Base-by-base conservation (phyloP, 1,140 invertebrate genomes). In the Helicorthomorpha holstii region DNA sequence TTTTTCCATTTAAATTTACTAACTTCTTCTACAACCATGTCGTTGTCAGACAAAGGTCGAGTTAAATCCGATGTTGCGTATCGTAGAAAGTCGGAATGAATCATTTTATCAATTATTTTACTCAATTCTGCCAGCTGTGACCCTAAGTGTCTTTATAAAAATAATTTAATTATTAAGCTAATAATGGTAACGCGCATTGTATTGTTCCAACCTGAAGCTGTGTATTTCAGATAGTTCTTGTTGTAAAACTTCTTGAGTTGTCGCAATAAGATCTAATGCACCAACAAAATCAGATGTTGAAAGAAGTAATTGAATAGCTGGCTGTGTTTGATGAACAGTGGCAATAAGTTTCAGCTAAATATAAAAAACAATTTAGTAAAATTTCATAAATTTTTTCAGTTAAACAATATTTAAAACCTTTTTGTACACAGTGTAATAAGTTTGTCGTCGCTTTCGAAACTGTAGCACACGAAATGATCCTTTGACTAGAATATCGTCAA, bases 211-310 rank as follows among this genome's bases (percentile, higher is more conserved):
- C 44, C 44, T 75, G 65, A 97, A 93, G 66, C 91, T 89, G 61
- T 89, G 85, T 45, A 96, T 78, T 25, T 90, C 91, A 52, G 82
- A 80, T 45, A 98, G 70, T 66, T 95, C 89, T 58, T 85, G 81
- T 2, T 77, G 73, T 14, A 98, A 71, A 54, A 98, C 85, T 69
- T 96, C 92, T 72, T 97, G 91, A 1, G 94, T 95, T 1, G 90
- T 93, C 51, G 85, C 79, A 57, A 99, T 98, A 44, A 98, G 76
- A 72, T 98, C 95, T 41, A 98, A 71, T 1, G 95, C 94, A 26
- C 90, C 92, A 27, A 95, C 91, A 75, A 94, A 98, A 69, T 99
- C 94, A 56, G 88, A 90, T 4, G 88, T 92, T 50, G 91, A 91
- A 19, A 99, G 71, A 12, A 98, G 71, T 42, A 92, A 73, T 65